Percentiles rank a stretch among this genome's conserved stretches.
Conservation (phyloP, 2,888 invertebrate genomes). For the Leptarthrus brevirostris region DNA sequence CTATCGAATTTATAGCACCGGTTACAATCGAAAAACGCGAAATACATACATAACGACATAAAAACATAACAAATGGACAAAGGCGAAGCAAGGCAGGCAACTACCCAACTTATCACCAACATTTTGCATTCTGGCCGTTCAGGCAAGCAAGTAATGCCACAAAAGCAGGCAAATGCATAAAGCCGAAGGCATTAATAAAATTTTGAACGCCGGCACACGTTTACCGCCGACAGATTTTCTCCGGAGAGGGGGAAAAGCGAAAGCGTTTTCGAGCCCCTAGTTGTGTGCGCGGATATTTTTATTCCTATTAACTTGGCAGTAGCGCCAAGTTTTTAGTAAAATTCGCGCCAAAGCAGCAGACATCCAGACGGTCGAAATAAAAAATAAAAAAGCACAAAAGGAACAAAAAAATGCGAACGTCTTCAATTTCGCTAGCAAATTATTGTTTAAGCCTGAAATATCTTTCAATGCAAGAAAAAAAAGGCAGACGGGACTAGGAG, state of each 20-base stretch:
- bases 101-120: too few relatives aligned
- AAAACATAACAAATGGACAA: too few relatives aligned
- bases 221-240: constrained; percentile 16
- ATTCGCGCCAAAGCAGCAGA: constrained; percentile 49
- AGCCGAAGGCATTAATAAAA: constrained; percentile 15
- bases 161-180: too few relatives aligned
- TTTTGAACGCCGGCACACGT: constrained; percentile 27
- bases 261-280: background rate
- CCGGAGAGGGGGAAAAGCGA: background rate
- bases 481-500: background rate
- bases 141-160: too few relatives aligned
- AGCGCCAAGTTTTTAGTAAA: constrained; percentile 42
- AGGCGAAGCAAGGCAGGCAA: too few relatives aligned
- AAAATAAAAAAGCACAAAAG: constrained; percentile 13
- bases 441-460: constrained; percentile 1
- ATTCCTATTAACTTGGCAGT: constrained; percentile 45
- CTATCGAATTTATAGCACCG: too few relatives aligned
- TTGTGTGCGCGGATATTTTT: constrained; percentile 39
- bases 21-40: too few relatives aligned
- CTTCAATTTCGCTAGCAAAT: constrained; percentile 29
- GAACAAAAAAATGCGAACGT: background rate
- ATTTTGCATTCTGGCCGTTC: too few relatives aligned
- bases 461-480: constrained; percentile 1
- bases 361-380: constrained; percentile 35
- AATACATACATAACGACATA: too few relatives aligned